phyloP scores from a whole-genome alignment of 1,140 invertebrate genomes.

The Trichonephila inaurata region DNA sequence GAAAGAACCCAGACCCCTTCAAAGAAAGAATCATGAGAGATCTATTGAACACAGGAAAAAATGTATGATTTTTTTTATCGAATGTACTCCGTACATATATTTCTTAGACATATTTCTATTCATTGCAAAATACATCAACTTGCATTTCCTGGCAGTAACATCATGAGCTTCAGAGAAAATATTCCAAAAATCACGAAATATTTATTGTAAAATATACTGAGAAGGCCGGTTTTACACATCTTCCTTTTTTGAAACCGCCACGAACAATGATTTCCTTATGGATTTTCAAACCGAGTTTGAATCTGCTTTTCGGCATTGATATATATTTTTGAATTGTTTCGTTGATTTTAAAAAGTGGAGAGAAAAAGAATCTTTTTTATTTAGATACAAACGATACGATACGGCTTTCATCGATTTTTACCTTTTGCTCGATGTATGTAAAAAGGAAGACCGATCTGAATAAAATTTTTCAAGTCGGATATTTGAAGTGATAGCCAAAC shows the following conservation, averaged over 20 bases:
- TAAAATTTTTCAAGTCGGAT: background rate
- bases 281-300: background rate
- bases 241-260: background rate
- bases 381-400: background rate
- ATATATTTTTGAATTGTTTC: background rate
- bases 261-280: background rate
- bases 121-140: background rate
- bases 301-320: background rate
- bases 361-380: background rate
- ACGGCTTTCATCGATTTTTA: background rate
- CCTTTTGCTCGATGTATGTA: background rate
- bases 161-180: background rate
- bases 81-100: background rate
- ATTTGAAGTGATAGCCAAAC: constrained; percentile 9
- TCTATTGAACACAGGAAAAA: background rate
- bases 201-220: background rate
- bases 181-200: background rate
- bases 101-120: background rate
- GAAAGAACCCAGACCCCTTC: background rate
- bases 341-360: background rate
- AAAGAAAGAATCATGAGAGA: background rate
- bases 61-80: background rate
- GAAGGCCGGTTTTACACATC: background rate
- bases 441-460: background rate
- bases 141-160: background rate